A percentile compares a stretch with the other conserved stretches of the same genome.
These are phyloP conservation scores for Burhinus bistriatus DNA, from an alignment of 2,113 vertebrate genomes.

Conservation along the genomic window DNA sequence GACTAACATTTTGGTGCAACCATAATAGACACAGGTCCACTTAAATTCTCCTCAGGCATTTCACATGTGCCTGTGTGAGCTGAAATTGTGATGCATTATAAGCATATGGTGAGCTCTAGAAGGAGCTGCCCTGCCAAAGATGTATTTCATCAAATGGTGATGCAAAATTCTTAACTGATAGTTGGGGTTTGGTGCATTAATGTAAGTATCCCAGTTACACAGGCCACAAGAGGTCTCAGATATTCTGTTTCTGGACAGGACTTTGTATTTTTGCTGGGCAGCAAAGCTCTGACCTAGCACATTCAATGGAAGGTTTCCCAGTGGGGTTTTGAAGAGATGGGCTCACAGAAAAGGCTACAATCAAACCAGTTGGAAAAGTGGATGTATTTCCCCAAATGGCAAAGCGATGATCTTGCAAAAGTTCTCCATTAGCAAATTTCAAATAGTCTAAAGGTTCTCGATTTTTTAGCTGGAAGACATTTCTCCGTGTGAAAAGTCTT, in stretches of 20 bases:
- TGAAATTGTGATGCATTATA: background rate
- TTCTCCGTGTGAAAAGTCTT: background rate
- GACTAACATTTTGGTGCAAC: background rate
- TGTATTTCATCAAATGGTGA: background rate
- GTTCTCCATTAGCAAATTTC: background rate
- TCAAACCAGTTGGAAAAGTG: background rate
- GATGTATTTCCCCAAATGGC: background rate
- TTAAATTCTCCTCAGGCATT: background rate
- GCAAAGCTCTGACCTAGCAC: background rate
- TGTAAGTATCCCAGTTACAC: background rate
- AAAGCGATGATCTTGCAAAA: constrained; percentile 12
- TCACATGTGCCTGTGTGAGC: background rate
- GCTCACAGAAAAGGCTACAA: background rate
- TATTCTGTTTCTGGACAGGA: background rate
- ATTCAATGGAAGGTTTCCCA: background rate
- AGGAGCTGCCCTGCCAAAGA: background rate
- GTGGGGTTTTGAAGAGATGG: background rate
- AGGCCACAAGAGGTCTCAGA: background rate
- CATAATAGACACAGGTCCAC: background rate
- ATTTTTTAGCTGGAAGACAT: background rate
- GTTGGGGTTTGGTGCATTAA: background rate
- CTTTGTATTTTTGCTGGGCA: background rate
- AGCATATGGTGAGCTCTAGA: background rate
- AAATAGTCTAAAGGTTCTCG: background rate
- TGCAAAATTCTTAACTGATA: background rate